Evolutionary conservation across 2,113 vertebrate genomes (phyloP).

Genomic region (Sterna hirundo): DNA sequence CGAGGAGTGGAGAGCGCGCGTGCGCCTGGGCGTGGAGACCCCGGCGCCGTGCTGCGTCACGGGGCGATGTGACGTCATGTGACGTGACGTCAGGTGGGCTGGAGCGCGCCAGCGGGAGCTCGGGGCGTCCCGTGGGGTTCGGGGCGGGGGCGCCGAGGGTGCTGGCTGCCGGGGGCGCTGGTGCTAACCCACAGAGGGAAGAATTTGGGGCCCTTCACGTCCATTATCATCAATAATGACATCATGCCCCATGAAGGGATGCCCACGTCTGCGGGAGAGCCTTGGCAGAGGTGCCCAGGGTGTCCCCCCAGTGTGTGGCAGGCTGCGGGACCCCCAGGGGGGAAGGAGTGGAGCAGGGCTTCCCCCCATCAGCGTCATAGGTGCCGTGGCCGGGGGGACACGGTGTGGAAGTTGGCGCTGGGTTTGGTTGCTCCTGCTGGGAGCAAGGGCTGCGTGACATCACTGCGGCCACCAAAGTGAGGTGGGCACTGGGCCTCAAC

Average conservation of each 20-base stretch:
- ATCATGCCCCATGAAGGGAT: not conserved
- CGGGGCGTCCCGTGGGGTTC: fast-evolving
- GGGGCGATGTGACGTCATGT: not conserved
- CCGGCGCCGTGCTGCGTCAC: not conserved
- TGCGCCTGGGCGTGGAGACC: not conserved
- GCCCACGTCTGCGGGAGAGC: not conserved
- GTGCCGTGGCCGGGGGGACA: not conserved
- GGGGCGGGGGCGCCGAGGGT: not conserved
- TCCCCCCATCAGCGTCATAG: not conserved
- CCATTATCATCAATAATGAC: fast-evolving
- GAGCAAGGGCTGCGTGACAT: not conserved
- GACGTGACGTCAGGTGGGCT: not conserved
- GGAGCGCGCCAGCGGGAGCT: not conserved
- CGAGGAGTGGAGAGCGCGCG: not conserved
- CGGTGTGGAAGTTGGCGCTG: not conserved
- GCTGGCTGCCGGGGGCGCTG: not conserved
- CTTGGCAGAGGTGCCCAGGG: not conserved
- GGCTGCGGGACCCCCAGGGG: not conserved
- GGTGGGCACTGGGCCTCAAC: not conserved
- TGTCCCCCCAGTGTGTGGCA: fast-evolving
- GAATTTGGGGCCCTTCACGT: too few species aligned
- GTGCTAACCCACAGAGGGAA: too few species aligned
- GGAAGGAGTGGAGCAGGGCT: not conserved
- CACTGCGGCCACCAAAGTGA: not conserved
- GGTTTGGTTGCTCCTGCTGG: not conserved